These are phyloP conservation scores for Drosophila hydei DNA, from an alignment of 1,140 invertebrate species.

Conservation along the genomic window DNA sequence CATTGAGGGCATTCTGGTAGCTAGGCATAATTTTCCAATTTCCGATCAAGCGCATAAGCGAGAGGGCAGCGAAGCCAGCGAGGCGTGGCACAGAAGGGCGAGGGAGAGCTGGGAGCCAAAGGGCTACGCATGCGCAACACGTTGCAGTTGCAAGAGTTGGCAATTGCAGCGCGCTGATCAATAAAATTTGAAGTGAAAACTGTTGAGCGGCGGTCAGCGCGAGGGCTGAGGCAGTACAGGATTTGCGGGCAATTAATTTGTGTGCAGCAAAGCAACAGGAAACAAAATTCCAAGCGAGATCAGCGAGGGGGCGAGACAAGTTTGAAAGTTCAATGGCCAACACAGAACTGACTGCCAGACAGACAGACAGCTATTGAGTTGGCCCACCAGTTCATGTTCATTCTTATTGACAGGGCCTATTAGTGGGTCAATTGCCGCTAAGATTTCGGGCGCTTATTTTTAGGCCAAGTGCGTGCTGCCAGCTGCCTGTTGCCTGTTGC, in stretches of 20 bases:
- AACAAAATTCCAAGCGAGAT: conserved; percentile 30
- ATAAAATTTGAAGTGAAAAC: conserved; percentile 77
- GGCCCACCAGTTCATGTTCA: conserved; percentile 31
- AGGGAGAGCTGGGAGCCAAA: neutral
- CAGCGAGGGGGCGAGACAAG: neutral
- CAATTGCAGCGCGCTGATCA: conserved; percentile 50
- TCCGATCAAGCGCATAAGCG: conserved; percentile 67
- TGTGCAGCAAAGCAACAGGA: conserved; percentile 64
- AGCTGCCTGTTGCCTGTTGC: neutral
- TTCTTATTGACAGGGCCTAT: conserved; percentile 70
- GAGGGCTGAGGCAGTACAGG: conserved; percentile 50
- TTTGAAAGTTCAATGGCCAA: conserved; percentile 66
- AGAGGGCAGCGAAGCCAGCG: conserved; percentile 44
- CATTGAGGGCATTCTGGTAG: conserved; percentile 31
- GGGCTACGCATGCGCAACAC: conserved; percentile 72
- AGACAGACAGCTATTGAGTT: neutral
- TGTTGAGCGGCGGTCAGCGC: conserved; percentile 53
- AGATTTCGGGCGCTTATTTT: conserved; percentile 47
- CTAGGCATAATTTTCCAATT: conserved; percentile 75
- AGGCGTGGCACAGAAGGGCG: conserved; percentile 35
- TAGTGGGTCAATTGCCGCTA: conserved; percentile 74
- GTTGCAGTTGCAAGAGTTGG: conserved; percentile 46
- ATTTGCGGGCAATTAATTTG: conserved; percentile 83
- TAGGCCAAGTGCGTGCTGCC: conserved; percentile 53
- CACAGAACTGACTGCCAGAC: neutral